These are phyloP conservation scores for Atrina japonica DNA, from an alignment of 2,888 invertebrate species.

Conservation along the genomic window DNA sequence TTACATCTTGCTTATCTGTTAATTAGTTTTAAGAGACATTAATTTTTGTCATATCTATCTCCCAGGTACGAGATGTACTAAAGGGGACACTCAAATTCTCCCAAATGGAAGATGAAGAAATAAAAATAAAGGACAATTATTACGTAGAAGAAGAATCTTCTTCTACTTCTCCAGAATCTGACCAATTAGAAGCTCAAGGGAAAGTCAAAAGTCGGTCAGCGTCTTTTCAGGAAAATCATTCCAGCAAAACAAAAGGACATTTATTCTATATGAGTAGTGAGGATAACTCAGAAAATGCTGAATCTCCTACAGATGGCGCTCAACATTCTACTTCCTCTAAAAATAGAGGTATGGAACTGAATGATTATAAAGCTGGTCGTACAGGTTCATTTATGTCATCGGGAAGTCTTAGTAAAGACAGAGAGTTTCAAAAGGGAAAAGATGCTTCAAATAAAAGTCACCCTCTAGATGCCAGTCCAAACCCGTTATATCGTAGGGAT, in stretches of 20 bases:
- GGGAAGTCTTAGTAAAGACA: slow-evolving; percentile 2
- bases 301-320: slow-evolving; percentile 54
- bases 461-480: slow-evolving; percentile 52
- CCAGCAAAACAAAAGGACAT: slow-evolving; percentile 37
- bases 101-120: slow-evolving; percentile 69
- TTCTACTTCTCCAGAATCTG: slow-evolving; percentile 54
- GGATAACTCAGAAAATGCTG: slow-evolving; percentile 66
- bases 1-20: no score
- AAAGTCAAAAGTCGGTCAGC: slow-evolving; percentile 38
- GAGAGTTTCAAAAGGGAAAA: slow-evolving; percentile 1
- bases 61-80: slow-evolving; percentile 78
- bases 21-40: no score
- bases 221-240: slow-evolving; percentile 14
- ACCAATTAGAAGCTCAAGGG: slow-evolving; percentile 43
- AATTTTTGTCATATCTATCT: no score
- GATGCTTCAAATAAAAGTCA: slow-evolving; percentile 6
- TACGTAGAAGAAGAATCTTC: slow-evolving; percentile 64
- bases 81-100: slow-evolving; percentile 77
- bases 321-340: slow-evolving; percentile 2
- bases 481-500: slow-evolving; percentile 48
- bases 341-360: slow-evolving; percentile 19
- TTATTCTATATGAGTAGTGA: slow-evolving; percentile 75
- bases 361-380: slow-evolving; percentile 12
- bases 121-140: slow-evolving; percentile 69
- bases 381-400: not conserved